Percentiles rank a stretch among this genome's conserved stretches.
phyloP scores from a whole-genome alignment of 1,140 invertebrate species.

The Spodoptera frugiperda region DNA sequence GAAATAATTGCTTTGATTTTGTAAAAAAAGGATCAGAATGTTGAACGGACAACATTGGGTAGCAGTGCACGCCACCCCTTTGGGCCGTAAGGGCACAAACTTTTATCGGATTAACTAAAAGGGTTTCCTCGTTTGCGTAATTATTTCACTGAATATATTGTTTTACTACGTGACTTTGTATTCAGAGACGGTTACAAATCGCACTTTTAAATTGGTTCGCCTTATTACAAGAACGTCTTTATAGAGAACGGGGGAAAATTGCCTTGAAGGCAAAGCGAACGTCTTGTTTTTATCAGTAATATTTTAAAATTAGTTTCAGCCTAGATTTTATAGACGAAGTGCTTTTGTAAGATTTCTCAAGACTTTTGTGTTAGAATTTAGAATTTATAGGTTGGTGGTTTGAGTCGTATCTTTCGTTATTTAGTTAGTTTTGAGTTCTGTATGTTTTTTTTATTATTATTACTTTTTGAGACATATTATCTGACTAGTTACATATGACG shows the following conservation, averaged over 20 bases:
- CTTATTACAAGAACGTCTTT: slow-evolving; percentile 18
- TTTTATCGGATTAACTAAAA: slow-evolving; percentile 60
- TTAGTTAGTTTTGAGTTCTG: no score
- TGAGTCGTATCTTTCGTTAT: no score
- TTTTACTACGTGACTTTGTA: slow-evolving; percentile 45
- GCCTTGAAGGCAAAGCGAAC: neutral
- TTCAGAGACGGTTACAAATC: slow-evolving; percentile 36
- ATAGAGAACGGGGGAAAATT: slow-evolving; percentile 2
- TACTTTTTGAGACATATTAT: no score
- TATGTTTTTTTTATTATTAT: no score
- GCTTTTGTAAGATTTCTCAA: no score
- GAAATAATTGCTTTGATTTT: no score
- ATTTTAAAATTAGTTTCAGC: neutral
- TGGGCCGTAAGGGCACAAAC: slow-evolving; percentile 47
- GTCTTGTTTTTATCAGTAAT: neutral
- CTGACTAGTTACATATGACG: no score
- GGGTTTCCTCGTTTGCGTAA: slow-evolving; percentile 56
- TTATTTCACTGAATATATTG: slow-evolving; percentile 54
- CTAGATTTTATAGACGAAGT: no score
- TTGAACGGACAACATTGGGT: neutral
- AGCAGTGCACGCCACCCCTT: slow-evolving; percentile 16
- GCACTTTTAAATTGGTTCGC: slow-evolving; percentile 41
- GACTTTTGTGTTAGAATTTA: slow-evolving; percentile 33
- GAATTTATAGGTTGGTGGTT: no score
- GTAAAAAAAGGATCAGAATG: no score